Evolutionary conservation across 2,888 invertebrate genomes (phyloP), one percentile per base, ranked within the genome.

Genomic region (Dromius quadrimaculatus): DNA sequence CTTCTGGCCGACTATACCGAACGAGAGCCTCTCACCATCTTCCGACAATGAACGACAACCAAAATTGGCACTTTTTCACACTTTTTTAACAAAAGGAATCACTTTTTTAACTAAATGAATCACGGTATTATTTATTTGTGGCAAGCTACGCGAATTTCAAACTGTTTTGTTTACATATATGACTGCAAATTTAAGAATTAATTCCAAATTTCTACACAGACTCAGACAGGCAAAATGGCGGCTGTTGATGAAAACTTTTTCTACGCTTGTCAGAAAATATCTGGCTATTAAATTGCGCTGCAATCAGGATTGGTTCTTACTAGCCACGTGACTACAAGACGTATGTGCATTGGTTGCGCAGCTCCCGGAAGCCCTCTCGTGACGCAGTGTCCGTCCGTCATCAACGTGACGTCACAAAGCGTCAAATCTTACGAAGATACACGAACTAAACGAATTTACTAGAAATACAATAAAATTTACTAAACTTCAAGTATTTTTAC

Each of bases 201-300:
- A 86, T 87, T 70, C 87, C 87, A 87, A 89, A 90, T 88, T 89
- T 88, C 88, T 87, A 87, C 88, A 87, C 87, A 89, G 88, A 88
- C 89, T 87, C 87, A 87, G 87, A 89, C 89, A 89, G 89, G 89
- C 92, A 94, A 94, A 90, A 94, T 94, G 94, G 94, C 93, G 92
- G 93, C 92, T 92, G 91, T 92, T 92, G 92, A 92, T 92, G 92
- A 92, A 89, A 92, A 93, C 90, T 93, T 93, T 92, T 93, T 92
- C 90, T 92, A 92, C 92, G 92, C 93, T 93, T 93, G 93, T 93
- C 93, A 93, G 90, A 91, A 90, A 87, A 87, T 85, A 85, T 85
- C 84, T 84, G 84, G 83, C 82, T 84, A 84, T 80, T 81, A 82
- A 81, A 77, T 78, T 79, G 82, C 80, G 79, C 78, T 75, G 73